These are phyloP conservation scores for Emmelina monodactyla DNA, from an alignment of 2,888 invertebrate species.

Conservation along the genomic window DNA sequence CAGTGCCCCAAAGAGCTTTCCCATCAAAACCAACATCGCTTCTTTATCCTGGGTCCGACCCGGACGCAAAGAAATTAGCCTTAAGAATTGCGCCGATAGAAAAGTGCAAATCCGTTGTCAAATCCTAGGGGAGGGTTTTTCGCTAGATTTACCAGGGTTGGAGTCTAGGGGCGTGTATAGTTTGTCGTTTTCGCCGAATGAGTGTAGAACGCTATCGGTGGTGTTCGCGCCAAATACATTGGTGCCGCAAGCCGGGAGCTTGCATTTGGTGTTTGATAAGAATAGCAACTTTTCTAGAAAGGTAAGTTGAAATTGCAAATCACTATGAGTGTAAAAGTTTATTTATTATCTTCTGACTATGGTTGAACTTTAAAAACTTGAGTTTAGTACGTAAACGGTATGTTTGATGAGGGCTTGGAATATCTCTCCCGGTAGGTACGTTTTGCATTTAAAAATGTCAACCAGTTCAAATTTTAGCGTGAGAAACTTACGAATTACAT, in stretches of 20 bases:
- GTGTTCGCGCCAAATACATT: slow-evolving; percentile 31
- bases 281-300: slow-evolving; percentile 39
- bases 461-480: too few relatives aligned
- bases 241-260: slow-evolving; percentile 29
- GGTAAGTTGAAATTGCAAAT: too few relatives aligned
- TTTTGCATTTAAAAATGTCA: too few relatives aligned
- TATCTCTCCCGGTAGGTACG: too few relatives aligned
- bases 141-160: slow-evolving; percentile 36
- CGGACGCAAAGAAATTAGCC: slow-evolving; percentile 43
- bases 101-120: slow-evolving; percentile 42
- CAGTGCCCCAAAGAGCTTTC: slow-evolving; percentile 36
- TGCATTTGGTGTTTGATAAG: slow-evolving; percentile 41
- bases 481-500: too few relatives aligned
- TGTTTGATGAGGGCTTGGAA: too few relatives aligned
- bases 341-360: too few relatives aligned
- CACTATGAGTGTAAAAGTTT: too few relatives aligned
- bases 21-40: slow-evolving; percentile 41
- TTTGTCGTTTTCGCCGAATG: slow-evolving; percentile 35
- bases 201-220: slow-evolving; percentile 37
- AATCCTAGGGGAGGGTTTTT: slow-evolving; percentile 45
- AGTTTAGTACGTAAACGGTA: too few relatives aligned
- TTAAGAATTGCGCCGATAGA: slow-evolving; percentile 39
- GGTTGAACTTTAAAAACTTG: too few relatives aligned
- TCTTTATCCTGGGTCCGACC: slow-evolving; percentile 42
- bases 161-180: slow-evolving; percentile 35